Conservation (phyloP, 2,113 vertebrate species). For the Diphyllodes magnificus region DNA sequence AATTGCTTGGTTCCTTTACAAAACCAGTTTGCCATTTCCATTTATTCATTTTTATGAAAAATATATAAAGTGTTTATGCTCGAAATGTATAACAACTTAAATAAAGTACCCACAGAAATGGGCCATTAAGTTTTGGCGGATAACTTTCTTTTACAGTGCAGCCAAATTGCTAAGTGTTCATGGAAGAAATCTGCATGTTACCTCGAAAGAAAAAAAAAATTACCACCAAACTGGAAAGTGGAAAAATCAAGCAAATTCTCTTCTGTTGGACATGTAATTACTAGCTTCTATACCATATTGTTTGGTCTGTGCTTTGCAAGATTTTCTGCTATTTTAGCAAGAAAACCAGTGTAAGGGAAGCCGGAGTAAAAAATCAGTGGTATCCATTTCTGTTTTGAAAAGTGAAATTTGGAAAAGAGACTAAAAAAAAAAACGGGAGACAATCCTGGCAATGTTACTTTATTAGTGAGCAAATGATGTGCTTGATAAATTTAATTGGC, state of each 20-base stretch:
- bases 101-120: background rate
- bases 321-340: background rate
- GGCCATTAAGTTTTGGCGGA: background rate
- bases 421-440: conserved; percentile 17
- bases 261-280: background rate
- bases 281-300: background rate
- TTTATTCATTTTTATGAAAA: background rate
- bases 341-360: background rate
- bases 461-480: conserved; percentile 66
- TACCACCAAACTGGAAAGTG: background rate
- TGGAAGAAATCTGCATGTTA: background rate
- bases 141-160: background rate
- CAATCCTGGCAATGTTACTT: conserved; percentile 57
- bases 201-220: background rate
- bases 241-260: background rate
- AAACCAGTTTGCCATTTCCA: background rate
- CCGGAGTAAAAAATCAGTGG: background rate
- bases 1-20: background rate
- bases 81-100: background rate
- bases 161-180: background rate
- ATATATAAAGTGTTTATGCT: background rate
- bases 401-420: conserved; percentile 28
- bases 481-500: conserved; percentile 78
- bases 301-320: background rate
- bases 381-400: background rate